Base-by-base conservation (phyloP, 2,888 invertebrate species). In the Plagiodera versicolora region DNA sequence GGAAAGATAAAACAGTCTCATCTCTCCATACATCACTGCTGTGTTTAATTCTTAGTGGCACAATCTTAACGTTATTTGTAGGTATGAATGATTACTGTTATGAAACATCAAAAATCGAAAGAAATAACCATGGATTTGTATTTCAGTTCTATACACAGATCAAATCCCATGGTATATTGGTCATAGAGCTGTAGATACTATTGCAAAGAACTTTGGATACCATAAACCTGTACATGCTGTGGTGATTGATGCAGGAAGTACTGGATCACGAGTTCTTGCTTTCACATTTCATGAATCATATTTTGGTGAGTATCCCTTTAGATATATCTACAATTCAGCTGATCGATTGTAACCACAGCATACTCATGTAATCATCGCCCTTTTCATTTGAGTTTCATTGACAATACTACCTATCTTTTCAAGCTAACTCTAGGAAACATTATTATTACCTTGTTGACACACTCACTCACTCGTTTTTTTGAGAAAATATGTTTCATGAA, bases 201-300 rank as follows among this genome's bases (percentile, higher is more conserved):
- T 92, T 61, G 91, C 90, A 19, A 86, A 88, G 74, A 85, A 84
- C 52, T 82, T 93, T 58, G 92, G 91, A 48, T 86, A 92, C 73
- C 85, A 87, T 72, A 85, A 86, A 70, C 84, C 84, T 39, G 86
- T 87, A 48, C 89, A 95, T 81, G 94, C 93, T 0, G 91, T 95
- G 19, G 89, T 97, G 70, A 90, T 97, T 68, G 97, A 97, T 81
- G 96, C 95, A 3, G 96, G 97, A 1, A 95, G 95, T 59, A 96
- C 96, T 0, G 97, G 96, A 1, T 90, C 93, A 64, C 85, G 97
- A 69, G 88, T 93, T 18, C 81, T 92, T 64, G 92, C 91, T 4
- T 94, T 91, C 76, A 89, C 89, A 71, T 94, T 94, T 80, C 90
- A 92, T 74, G 87, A 90, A 73, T 89, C 92, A 17, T 86, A 88